Percentiles rank a stretch among this genome's conserved stretches.
Evolutionary conservation across 2,797 vertebrate species (phyloP).

Genomic region (Periparus ater): DNA sequence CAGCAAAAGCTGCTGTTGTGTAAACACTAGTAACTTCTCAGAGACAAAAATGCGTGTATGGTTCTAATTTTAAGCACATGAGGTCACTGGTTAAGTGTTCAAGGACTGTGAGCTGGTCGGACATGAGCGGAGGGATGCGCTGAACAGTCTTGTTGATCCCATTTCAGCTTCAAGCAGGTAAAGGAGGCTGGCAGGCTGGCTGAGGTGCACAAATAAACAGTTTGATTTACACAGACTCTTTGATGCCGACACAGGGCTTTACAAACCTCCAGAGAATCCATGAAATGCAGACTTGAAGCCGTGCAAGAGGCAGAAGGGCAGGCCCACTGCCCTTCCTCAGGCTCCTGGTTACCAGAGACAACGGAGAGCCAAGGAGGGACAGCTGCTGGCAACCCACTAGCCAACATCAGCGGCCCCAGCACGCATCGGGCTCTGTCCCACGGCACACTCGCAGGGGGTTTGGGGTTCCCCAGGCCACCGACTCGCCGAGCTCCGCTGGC

Average conservation of each 20-base stretch:
- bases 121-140: neutral
- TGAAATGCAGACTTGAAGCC: neutral
- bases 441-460: fast-evolving
- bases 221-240: neutral
- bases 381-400: neutral
- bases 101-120: neutral
- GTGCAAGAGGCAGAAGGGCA: neutral
- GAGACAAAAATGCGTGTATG: neutral
- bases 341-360: neutral
- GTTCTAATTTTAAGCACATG: constrained; percentile 38
- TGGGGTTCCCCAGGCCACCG: too few relatives aligned
- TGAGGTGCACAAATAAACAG: neutral
- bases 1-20: neutral
- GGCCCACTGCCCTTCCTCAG: neutral
- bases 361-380: neutral
- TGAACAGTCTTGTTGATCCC: fast-evolving
- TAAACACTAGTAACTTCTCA: constrained; percentile 14
- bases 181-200: neutral
- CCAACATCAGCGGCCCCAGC: neutral
- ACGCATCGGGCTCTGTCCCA: neutral
- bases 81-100: neutral
- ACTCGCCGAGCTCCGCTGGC: neutral
- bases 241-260: neutral
- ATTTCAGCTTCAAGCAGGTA: neutral
- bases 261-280: neutral